Percentiles rank a stretch among this genome's conserved stretches.
Conservation (phyloP, 2,113 vertebrate genomes). For the Ardeotis arabs region DNA sequence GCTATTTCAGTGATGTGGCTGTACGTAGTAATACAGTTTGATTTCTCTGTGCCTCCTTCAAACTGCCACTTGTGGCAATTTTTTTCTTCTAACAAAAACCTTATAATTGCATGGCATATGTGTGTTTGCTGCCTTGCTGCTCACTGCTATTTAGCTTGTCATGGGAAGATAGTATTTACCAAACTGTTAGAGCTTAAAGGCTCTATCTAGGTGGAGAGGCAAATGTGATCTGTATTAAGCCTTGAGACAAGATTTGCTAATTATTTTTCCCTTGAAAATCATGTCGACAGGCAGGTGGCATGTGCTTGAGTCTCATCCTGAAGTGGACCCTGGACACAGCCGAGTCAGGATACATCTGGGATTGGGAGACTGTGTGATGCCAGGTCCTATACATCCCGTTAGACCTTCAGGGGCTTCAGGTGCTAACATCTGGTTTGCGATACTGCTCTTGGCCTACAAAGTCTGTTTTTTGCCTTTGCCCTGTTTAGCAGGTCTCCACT, state of each 20-base stretch:
- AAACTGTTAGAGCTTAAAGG: neutral
- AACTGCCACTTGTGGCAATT: neutral
- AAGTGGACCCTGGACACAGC: neutral
- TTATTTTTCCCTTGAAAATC: neutral
- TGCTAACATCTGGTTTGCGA: neutral
- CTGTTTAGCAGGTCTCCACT: neutral
- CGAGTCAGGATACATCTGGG: neutral
- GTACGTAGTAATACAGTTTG: neutral
- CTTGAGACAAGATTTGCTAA: neutral
- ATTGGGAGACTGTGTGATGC: neutral
- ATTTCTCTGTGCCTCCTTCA: neutral
- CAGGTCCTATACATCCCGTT: neutral
- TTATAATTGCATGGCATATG: neutral
- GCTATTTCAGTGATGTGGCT: neutral
- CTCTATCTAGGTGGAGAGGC: neutral
- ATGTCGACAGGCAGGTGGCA: neutral
- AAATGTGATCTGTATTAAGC: neutral
- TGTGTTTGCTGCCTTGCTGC: neutral
- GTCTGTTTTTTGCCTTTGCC: neutral
- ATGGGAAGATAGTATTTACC: neutral
- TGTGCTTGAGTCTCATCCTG: neutral
- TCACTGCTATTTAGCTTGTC: neutral
- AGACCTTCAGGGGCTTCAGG: neutral
- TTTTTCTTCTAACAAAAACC: neutral
- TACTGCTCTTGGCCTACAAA: neutral